Percentiles rank a stretch among this genome's conserved stretches.
phyloP scores from a whole-genome alignment of 2,113 vertebrate genomes.

The Alces alces region DNA sequence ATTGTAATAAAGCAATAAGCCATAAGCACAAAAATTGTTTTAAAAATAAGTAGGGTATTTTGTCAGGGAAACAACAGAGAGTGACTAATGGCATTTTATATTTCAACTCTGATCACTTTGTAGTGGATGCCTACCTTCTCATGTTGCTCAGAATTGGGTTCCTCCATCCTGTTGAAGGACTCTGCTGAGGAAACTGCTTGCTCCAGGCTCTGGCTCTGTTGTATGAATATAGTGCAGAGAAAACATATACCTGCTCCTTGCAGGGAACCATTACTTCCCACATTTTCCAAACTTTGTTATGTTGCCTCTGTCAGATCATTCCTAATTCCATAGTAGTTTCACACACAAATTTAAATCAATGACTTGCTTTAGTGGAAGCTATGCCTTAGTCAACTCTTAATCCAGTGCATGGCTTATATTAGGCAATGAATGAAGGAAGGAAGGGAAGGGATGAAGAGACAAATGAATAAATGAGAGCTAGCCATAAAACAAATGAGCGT shows the following conservation, averaged over 20 bases:
- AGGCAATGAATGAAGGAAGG: neutral
- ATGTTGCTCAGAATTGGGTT: neutral
- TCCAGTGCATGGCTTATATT: neutral
- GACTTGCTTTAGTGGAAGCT: neutral
- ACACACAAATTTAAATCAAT: neutral
- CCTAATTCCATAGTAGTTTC: neutral
- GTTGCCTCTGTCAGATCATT: neutral
- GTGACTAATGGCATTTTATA: neutral
- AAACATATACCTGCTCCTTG: neutral
- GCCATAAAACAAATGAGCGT: neutral
- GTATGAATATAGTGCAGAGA: fast-evolving
- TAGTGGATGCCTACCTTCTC: neutral
- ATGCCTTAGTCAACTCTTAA: neutral
- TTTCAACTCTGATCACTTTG: neutral
- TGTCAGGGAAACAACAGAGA: neutral
- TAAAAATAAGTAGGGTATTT: conserved; percentile 12
- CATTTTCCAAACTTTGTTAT: fast-evolving
- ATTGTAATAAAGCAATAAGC: neutral
- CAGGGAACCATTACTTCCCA: neutral
- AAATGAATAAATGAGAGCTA: neutral
- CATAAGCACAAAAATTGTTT: neutral
- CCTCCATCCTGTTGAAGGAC: neutral
- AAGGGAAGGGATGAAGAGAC: neutral
- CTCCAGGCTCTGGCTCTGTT: neutral
- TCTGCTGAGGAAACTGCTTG: neutral